Conservation (phyloP, 2,888 invertebrate species). For the Apamea anceps region DNA sequence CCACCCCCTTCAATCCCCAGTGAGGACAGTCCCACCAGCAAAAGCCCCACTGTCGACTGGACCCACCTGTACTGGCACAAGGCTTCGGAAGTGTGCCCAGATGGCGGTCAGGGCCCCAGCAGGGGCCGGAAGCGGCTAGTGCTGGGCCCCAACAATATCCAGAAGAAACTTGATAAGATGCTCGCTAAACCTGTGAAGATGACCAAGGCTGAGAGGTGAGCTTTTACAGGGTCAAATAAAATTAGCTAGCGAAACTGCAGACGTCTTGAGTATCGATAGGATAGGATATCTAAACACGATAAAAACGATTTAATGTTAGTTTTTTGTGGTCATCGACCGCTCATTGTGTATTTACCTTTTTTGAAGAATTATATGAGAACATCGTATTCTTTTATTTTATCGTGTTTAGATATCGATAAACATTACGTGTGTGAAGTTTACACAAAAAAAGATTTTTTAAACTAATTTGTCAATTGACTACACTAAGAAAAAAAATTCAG, state of each 20-base stretch:
- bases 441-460: no score
- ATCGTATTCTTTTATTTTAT: no score
- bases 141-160: constrained; percentile 59
- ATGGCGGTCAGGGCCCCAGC: constrained; percentile 33
- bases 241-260: no score
- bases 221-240: background rate
- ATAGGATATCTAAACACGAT: no score
- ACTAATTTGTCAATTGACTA: no score
- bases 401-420: no score
- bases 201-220: constrained; percentile 72
- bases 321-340: background rate
- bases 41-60: constrained; percentile 49
- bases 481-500: no score
- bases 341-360: no score
- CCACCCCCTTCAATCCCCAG: background rate
- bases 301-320: no score
- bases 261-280: no score
- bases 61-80: constrained; percentile 49
- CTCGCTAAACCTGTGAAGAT: constrained; percentile 73
- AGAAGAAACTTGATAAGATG: constrained; percentile 71
- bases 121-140: constrained; percentile 19
- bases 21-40: constrained; percentile 14
- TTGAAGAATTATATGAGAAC: no score
- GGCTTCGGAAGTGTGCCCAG: constrained; percentile 20
- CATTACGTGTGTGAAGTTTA: no score